Evolutionary conservation across 2,888 invertebrate genomes (phyloP).

Genomic region (Hyles lineata): DNA sequence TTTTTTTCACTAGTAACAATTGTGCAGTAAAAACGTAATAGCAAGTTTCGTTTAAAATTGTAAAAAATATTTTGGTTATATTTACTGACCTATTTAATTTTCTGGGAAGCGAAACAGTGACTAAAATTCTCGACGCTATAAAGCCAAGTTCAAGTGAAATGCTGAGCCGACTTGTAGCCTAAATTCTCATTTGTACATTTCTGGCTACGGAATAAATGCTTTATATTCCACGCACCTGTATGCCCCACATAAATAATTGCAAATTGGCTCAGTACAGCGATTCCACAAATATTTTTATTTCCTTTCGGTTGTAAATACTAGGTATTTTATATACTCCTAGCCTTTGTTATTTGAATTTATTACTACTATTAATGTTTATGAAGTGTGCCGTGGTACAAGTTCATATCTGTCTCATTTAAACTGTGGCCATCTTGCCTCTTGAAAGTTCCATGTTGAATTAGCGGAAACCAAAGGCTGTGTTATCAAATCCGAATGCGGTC

Average conservation of each 20-base stretch:
- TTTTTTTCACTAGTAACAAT: not conserved
- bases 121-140: constrained; percentile 37
- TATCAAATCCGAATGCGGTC: constrained; percentile 53
- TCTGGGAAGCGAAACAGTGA: constrained; percentile 34
- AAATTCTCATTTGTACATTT: constrained; percentile 46
- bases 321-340: constrained; percentile 36
- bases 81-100: constrained; percentile 7
- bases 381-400: not conserved
- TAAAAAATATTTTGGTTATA: constrained; percentile 6
- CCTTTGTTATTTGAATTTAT: constrained; percentile 23
- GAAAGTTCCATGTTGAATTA: constrained; percentile 51
- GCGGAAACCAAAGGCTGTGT: constrained; percentile 46
- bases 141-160: constrained; percentile 34
- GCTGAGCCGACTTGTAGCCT: constrained; percentile 38
- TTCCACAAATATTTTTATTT: constrained; percentile 34
- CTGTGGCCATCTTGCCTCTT: constrained; percentile 34
- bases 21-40: not conserved
- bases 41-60: constrained; percentile 5
- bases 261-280: constrained; percentile 36
- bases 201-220: constrained; percentile 43
- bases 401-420: not conserved
- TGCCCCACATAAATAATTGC: constrained; percentile 48
- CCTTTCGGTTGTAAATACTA: constrained; percentile 34
- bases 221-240: constrained; percentile 51
- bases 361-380: not conserved